phyloP scores from a whole-genome alignment of 2,888 invertebrate species.

The Volucella zonaria region DNA sequence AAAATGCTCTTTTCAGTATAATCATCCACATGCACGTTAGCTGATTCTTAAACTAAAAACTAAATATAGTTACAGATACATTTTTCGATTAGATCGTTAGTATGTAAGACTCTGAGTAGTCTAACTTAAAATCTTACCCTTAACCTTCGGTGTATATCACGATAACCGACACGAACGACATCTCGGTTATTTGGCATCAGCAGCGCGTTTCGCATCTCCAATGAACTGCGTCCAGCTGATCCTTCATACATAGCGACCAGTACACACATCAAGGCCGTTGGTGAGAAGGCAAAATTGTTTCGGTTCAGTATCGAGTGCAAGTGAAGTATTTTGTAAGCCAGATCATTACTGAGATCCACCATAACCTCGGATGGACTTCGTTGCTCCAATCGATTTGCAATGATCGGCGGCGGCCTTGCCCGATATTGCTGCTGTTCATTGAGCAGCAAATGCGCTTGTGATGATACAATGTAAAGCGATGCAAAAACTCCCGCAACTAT shows the following conservation, averaged over 20 bases:
- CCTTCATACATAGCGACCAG: constrained; percentile 91
- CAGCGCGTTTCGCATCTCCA: constrained; percentile 88
- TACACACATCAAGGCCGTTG: constrained; percentile 91
- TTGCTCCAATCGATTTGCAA: constrained; percentile 64
- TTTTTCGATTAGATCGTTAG: not conserved
- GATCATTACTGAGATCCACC: constrained; percentile 91
- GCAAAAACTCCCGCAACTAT: constrained; percentile 36
- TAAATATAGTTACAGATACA: too few species aligned
- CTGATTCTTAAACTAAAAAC: too few species aligned
- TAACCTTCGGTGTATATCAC: constrained; percentile 91
- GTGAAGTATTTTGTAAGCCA: constrained; percentile 87
- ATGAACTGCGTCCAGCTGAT: constrained; percentile 87
- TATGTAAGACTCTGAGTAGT: not conserved
- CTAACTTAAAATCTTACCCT: constrained; percentile 84
- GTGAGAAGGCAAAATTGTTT: constrained; percentile 92
- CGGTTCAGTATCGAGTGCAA: constrained; percentile 89
- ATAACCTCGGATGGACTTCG: constrained; percentile 87
- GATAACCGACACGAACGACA: constrained; percentile 89
- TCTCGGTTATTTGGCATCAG: constrained; percentile 89
- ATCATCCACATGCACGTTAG: too few species aligned
- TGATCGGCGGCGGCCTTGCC: constrained; percentile 59
- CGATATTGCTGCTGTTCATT: constrained; percentile 62
- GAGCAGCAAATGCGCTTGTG: constrained; percentile 55
- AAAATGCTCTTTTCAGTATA: too few species aligned
- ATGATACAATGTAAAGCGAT: constrained; percentile 53